Conservation (phyloP, 92 coral and sea anemone genomes). For the Parazoanthus swiftii region DNA sequence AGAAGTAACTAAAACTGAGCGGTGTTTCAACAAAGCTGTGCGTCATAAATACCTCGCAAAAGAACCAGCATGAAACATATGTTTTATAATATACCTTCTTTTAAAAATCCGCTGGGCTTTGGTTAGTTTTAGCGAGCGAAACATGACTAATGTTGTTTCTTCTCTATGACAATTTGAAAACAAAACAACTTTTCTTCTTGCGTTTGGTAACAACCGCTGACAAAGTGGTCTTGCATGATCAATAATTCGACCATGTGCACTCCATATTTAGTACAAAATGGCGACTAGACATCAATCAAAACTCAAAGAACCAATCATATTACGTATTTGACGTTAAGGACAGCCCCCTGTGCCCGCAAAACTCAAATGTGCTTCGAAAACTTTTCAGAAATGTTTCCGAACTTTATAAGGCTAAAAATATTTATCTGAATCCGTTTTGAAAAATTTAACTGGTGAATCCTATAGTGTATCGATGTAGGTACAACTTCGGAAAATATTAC, state of each 20-base stretch:
- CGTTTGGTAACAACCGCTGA: constrained; percentile 29
- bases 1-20: not conserved
- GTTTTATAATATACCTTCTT: not conserved
- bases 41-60: not conserved
- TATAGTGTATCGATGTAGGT: constrained; percentile 40
- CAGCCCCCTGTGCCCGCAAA: constrained; percentile 88
- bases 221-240: not conserved
- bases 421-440: constrained; percentile 19
- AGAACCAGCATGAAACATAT: not conserved
- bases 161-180: not conserved
- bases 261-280: constrained; percentile 50
- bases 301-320: constrained; percentile 71
- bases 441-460: constrained; percentile 32
- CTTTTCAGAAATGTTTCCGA: constrained; percentile 51
- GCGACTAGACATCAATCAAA: constrained; percentile 71
- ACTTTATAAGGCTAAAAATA: constrained; percentile 46
- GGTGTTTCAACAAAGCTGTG: not conserved
- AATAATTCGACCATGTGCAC: constrained; percentile 38
- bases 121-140: not conserved
- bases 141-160: not conserved
- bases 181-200: not conserved
- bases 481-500: constrained; percentile 44
- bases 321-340: constrained; percentile 65
- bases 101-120: not conserved
- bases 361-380: constrained; percentile 68